Evolutionary conservation across 2,888 invertebrate species (phyloP).

Genomic region (Strigamia maritima): DNA sequence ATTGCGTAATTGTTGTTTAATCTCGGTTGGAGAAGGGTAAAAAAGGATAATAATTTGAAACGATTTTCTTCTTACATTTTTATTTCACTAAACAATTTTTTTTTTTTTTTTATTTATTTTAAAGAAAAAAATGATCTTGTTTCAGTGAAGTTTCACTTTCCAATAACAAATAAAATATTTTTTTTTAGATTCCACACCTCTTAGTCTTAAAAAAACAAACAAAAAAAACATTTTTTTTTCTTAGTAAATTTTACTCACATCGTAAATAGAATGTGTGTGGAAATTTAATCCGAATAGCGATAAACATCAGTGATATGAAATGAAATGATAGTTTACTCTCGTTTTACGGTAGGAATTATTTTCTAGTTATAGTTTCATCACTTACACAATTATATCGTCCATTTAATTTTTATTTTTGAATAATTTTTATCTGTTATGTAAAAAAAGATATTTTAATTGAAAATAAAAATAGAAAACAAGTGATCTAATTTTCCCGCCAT

Average conservation of each 20-base stretch:
- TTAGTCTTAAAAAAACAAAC: too few species aligned
- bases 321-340: not conserved
- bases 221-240: not conserved
- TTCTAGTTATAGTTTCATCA: not conserved
- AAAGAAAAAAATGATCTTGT: too few species aligned
- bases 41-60: too few species aligned
- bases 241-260: not conserved
- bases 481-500: slow-evolving; percentile 5
- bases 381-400: not conserved
- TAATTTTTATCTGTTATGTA: not conserved
- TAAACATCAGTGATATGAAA: not conserved
- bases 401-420: not conserved
- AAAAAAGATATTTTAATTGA: too few species aligned
- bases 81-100: too few species aligned
- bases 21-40: not conserved
- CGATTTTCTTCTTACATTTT: too few species aligned
- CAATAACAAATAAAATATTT: too few species aligned
- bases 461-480: not conserved
- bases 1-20: not conserved
- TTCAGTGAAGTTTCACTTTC: too few species aligned
- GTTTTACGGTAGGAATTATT: slow-evolving; percentile 1
- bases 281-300: not conserved
- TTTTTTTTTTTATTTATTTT: too few species aligned
- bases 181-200: too few species aligned
- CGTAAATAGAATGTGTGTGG: slow-evolving; percentile 16